phyloP scores from a whole-genome alignment of 2,113 vertebrate species.

The Oceanodroma tethys region DNA sequence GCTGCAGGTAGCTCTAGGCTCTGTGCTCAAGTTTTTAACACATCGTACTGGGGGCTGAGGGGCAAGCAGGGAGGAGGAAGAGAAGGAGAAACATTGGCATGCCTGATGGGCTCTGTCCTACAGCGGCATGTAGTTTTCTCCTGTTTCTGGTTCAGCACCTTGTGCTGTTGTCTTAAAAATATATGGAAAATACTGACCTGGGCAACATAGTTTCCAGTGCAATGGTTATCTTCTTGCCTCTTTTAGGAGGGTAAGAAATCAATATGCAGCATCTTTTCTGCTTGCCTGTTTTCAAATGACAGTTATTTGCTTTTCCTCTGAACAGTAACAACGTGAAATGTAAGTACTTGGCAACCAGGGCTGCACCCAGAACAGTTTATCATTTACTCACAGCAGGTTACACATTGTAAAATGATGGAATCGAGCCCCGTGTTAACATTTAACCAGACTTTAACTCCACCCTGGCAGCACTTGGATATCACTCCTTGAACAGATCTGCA shows the following conservation, averaged over 20 bases:
- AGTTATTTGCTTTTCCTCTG: neutral
- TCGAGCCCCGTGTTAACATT: neutral
- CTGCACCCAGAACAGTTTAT: conserved; percentile 12
- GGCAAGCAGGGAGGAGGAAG: neutral
- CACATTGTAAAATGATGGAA: conserved; percentile 17
- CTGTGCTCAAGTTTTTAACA: neutral
- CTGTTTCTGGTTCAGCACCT: neutral
- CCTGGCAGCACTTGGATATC: neutral
- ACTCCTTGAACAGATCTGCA: neutral
- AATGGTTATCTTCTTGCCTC: neutral
- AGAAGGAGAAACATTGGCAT: neutral
- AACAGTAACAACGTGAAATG: neutral
- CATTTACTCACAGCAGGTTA: conserved; percentile 7
- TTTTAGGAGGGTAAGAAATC: neutral
- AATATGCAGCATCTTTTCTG: neutral
- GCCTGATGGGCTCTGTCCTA: neutral
- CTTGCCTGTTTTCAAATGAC: neutral
- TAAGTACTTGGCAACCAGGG: neutral
- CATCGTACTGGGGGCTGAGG: neutral
- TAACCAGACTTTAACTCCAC: neutral
- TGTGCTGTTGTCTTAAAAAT: neutral
- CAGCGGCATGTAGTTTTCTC: neutral
- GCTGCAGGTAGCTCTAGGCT: neutral
- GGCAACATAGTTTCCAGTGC: neutral
- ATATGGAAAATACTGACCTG: neutral